Percentiles rank a stretch among this genome's conserved stretches.
phyloP scores from a whole-genome alignment of 2,888 invertebrate genomes.

The Chironomus tentans region DNA sequence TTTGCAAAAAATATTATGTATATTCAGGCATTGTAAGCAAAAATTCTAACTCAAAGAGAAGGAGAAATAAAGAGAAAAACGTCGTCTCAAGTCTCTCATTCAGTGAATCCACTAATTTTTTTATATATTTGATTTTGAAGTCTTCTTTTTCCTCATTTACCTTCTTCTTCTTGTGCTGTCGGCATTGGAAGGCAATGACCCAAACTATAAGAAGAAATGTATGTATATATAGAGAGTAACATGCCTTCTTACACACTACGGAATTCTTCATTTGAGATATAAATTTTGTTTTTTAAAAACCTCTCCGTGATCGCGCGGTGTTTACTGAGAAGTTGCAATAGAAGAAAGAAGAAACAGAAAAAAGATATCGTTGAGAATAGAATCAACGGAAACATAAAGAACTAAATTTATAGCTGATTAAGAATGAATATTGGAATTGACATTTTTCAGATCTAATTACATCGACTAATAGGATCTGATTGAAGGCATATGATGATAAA shows the following conservation, averaged over 20 bases:
- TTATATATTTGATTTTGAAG: not conserved
- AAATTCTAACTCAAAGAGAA: not conserved
- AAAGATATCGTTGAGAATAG: too few relatives aligned
- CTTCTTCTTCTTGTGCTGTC: not conserved
- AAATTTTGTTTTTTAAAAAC: not conserved
- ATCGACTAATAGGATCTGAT: not conserved
- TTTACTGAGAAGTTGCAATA: not conserved
- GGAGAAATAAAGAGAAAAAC: not conserved
- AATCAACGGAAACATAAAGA: not conserved
- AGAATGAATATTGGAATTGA: not conserved
- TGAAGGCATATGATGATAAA: too few relatives aligned
- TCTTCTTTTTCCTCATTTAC: not conserved
- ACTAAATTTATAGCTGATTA: not conserved
- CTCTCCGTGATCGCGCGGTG: not conserved
- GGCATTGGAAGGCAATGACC: conserved; percentile 8
- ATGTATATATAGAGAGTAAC: not conserved
- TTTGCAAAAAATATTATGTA: too few relatives aligned
- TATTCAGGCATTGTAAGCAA: too few relatives aligned
- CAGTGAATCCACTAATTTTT: not conserved
- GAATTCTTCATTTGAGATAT: not conserved
- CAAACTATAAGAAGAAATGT: not conserved
- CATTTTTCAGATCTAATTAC: not conserved
- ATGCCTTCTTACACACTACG: not conserved
- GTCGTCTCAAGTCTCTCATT: not conserved
- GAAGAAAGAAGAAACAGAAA: too few relatives aligned